phyloP scores from a whole-genome alignment of 2,113 vertebrate species.

The Paralichthys olivaceus region DNA sequence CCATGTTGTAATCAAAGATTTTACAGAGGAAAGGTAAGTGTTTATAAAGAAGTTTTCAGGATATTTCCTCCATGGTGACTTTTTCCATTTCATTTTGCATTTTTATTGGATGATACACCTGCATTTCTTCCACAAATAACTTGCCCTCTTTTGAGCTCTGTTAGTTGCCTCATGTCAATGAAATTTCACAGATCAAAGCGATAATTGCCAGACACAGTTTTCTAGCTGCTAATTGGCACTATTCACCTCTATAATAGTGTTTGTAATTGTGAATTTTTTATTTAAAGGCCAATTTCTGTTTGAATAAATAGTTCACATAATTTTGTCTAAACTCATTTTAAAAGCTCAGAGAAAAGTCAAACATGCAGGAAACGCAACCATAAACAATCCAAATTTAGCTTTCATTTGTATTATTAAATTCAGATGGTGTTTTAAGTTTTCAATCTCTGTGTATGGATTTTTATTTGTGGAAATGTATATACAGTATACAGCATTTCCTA shows the following conservation, averaged over 20 bases:
- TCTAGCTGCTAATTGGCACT: slow-evolving; percentile 48
- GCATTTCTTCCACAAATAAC: slow-evolving; percentile 5
- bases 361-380: not conserved
- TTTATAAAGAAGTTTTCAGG: not conserved
- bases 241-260: slow-evolving; percentile 14
- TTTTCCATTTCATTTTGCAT: not conserved
- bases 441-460: not conserved
- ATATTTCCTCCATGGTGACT: not conserved
- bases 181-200: slow-evolving; percentile 56
- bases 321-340: slow-evolving; percentile 8
- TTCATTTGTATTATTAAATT: not conserved
- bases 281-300: slow-evolving; percentile 22
- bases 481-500: not conserved
- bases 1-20: slow-evolving; percentile 26
- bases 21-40: not conserved
- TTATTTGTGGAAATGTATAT: not conserved
- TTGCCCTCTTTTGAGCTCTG: slow-evolving; percentile 1
- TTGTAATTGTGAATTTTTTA: slow-evolving; percentile 29
- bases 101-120: slow-evolving; percentile 21
- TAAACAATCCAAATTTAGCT: not conserved
- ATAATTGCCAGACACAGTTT: slow-evolving; percentile 54
- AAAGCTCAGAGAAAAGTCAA: slow-evolving; percentile 7
- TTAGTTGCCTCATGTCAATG: slow-evolving; percentile 17
- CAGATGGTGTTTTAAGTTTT: not conserved
- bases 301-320: slow-evolving; percentile 3